A percentile compares a stretch with the other conserved stretches of the same genome.
These are phyloP conservation scores for Sarcophaga caerulescens DNA, from an alignment of 2,888 invertebrate species.

Conservation along the genomic window DNA sequence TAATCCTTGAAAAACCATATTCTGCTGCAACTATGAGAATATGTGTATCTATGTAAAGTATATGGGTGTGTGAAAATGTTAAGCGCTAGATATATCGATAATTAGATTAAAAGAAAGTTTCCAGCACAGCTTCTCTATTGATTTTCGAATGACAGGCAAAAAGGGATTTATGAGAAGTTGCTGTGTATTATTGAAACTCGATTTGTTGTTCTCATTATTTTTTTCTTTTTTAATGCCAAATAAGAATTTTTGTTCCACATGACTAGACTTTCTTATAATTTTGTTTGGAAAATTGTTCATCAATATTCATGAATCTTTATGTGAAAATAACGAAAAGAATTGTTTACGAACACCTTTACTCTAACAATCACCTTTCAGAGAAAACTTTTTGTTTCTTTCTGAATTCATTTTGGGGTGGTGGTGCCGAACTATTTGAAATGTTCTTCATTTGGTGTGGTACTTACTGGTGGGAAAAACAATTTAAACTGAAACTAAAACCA, in stretches of 20 bases:
- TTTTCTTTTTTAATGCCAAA: no score
- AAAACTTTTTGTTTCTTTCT: conserved; percentile 8
- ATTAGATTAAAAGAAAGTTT: conserved; percentile 34
- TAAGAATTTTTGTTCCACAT: no score
- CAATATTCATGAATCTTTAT: conserved; percentile 58
- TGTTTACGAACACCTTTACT: conserved; percentile 17
- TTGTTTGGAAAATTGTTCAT: conserved; percentile 29
- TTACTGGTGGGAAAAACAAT: conserved; percentile 56
- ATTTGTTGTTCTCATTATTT: no score
- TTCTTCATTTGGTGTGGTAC: not conserved
- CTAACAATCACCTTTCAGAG: conserved; percentile 36
- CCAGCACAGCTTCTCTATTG: conserved; percentile 1
- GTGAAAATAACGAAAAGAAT: conserved; percentile 31
- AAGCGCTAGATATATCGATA: not conserved
- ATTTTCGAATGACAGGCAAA: not conserved
- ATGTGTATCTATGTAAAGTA: no score
- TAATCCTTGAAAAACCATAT: not conserved
- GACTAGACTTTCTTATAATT: no score
- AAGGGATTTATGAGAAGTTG: not conserved
- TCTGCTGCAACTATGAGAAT: not conserved
- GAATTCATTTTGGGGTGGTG: conserved; percentile 31
- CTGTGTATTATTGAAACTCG: no score
- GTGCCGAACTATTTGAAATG: not conserved
- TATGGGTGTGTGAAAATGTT: not conserved
- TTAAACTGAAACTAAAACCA: conserved; percentile 49